Evolutionary conservation across 2,797 vertebrate species (phyloP).

Genomic region (Eulemur coronatus): DNA sequence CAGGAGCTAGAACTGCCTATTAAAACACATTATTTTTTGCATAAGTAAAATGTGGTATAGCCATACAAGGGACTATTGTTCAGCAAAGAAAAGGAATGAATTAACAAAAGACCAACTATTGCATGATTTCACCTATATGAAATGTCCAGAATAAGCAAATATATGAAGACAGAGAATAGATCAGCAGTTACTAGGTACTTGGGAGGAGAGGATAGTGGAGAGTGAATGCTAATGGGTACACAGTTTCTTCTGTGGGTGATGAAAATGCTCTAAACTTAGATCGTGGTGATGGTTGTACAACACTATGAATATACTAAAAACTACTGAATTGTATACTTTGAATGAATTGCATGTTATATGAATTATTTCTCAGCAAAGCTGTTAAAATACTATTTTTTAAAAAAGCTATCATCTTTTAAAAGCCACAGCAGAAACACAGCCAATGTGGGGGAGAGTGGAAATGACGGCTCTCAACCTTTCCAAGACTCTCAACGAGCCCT

Average conservation of each 20-base stretch:
- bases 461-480: not conserved
- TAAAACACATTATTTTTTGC: slow-evolving; percentile 36
- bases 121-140: not conserved
- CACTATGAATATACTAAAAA: not conserved
- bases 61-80: not conserved
- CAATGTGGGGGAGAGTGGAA: not conserved
- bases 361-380: not conserved
- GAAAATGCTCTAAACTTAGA: not conserved
- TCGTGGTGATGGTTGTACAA: not conserved
- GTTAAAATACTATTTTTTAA: not conserved
- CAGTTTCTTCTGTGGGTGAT: not conserved
- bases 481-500: not conserved
- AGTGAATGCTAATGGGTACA: not conserved
- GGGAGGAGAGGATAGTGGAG: not conserved
- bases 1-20: slow-evolving; percentile 73
- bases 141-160: not conserved
- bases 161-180: not conserved
- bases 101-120: not conserved
- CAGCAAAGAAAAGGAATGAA: not conserved
- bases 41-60: not conserved
- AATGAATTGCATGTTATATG: not conserved
- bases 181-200: not conserved
- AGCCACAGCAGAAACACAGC: not conserved
- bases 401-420: not conserved
- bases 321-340: not conserved